phyloP scores from a whole-genome alignment of 2,888 invertebrate species.

The Galerucella calmariensis region DNA sequence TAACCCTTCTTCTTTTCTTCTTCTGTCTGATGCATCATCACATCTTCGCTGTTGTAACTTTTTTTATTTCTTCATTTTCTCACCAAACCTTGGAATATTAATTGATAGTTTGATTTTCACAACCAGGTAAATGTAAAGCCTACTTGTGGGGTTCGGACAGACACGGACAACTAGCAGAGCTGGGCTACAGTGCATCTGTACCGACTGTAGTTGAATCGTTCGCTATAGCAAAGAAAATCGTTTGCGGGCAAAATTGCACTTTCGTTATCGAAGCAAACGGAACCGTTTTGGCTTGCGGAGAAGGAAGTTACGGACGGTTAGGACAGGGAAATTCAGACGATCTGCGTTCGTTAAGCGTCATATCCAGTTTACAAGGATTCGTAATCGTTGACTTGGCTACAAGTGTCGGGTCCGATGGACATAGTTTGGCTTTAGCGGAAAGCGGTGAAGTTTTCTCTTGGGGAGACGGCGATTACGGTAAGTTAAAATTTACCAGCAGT shows the following conservation, averaged over 20 bases:
- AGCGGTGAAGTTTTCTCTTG: conserved; percentile 76
- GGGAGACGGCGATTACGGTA: conserved; percentile 76
- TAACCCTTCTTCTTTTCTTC: too few species aligned
- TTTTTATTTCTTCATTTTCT: too few species aligned
- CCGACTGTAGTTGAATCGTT: conserved; percentile 66
- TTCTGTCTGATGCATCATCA: too few species aligned
- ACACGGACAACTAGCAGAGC: conserved; percentile 73
- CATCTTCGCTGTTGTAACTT: too few species aligned
- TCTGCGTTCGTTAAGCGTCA: conserved; percentile 68
- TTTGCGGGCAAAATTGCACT: conserved; percentile 76
- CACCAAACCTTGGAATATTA: too few species aligned
- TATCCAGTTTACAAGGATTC: conserved; percentile 73
- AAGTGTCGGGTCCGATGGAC: conserved; percentile 74
- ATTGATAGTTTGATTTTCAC: too few species aligned
- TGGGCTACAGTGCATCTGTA: conserved; percentile 61
- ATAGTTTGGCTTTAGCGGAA: conserved; percentile 73
- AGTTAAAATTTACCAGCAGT: conserved; percentile 57
- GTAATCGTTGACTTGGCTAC: conserved; percentile 72
- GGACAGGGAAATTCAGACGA: conserved; percentile 74
- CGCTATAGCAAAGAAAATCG: conserved; percentile 68
- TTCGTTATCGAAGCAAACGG: conserved; percentile 72
- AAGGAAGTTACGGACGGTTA: conserved; percentile 73
- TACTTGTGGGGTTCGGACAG: conserved; percentile 73
- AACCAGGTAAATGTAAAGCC: conserved; percentile 67
- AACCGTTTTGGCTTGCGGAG: conserved; percentile 73